Evolutionary conservation across 2,113 vertebrate species (phyloP).

Genomic region (Dolichotis patagonum): DNA sequence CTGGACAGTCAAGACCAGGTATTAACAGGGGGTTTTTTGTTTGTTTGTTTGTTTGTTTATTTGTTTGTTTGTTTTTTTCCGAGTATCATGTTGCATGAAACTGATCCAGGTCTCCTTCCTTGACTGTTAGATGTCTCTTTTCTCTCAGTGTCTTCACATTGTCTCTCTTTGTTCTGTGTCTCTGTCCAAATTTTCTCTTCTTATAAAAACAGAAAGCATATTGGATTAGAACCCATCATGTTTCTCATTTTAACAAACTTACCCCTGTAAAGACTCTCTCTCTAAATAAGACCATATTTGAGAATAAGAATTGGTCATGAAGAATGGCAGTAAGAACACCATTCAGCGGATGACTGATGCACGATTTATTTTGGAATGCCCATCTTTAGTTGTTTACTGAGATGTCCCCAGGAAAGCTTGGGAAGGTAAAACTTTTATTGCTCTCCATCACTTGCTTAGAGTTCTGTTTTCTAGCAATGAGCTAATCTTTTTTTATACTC

Average conservation of each 20-base stretch:
- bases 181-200: neutral
- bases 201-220: neutral
- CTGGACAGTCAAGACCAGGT: neutral
- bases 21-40: neutral
- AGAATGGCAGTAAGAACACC: neutral
- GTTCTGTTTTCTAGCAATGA: neutral
- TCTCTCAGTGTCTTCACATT: neutral
- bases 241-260: neutral
- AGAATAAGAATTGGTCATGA: neutral
- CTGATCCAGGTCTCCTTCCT: neutral
- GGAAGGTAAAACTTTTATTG: neutral
- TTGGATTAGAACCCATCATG: neutral
- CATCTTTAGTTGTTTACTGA: neutral
- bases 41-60: too few species aligned
- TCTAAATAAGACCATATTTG: neutral
- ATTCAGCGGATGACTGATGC: neutral
- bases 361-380: neutral
- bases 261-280: neutral
- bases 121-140: neutral
- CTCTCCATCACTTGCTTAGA: neutral
- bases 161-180: neutral
- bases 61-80: neutral
- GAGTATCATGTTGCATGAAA: neutral
- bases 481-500: neutral
- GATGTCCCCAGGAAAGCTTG: neutral